Percentiles rank a stretch among this genome's conserved stretches.
These are phyloP conservation scores for Hiodon tergisus DNA, from an alignment of 2,113 vertebrate species.

Conservation along the genomic window DNA sequence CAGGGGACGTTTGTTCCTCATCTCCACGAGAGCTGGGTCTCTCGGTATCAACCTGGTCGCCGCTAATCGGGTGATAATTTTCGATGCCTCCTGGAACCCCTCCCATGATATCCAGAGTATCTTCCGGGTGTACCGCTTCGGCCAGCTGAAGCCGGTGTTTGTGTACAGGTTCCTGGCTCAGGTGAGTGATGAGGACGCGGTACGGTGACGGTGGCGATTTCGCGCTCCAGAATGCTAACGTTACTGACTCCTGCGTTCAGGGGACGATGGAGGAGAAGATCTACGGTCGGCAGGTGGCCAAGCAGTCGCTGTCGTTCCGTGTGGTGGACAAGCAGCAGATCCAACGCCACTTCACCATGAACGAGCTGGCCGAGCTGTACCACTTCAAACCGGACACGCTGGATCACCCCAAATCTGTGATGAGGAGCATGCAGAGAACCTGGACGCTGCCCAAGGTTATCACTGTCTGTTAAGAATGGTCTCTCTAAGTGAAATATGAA, in stretches of 20 bases:
- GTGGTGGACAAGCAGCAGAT: slow-evolving; percentile 98
- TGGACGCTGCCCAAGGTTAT: slow-evolving; percentile 64
- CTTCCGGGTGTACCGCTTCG: slow-evolving; percentile 97
- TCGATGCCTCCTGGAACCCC: slow-evolving; percentile 98
- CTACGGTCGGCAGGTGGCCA: slow-evolving; percentile 94
- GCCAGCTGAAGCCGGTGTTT: slow-evolving; percentile 84
- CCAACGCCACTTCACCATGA: slow-evolving; percentile 95
- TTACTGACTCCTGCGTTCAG: slow-evolving; percentile 52
- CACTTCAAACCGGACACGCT: slow-evolving; percentile 87
- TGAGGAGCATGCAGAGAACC: slow-evolving; percentile 91
- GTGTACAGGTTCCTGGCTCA: slow-evolving; percentile 98
- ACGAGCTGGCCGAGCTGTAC: slow-evolving; percentile 93
- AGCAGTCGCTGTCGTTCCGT: slow-evolving; percentile 91
- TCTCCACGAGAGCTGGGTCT: slow-evolving; percentile 95
- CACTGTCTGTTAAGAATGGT: no score
- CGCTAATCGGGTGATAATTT: slow-evolving; percentile 95
- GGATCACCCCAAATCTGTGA: slow-evolving; percentile 87
- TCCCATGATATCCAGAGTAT: slow-evolving; percentile 98
- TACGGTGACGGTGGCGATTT: no score
- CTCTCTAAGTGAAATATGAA: no score
- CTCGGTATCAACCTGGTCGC: slow-evolving; percentile 96
- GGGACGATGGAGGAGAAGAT: slow-evolving; percentile 99
- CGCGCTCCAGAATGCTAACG: no score
- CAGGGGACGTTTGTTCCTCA: slow-evolving; percentile 95
- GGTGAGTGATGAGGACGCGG: slow-evolving; percentile 54